phyloP scores from a whole-genome alignment of 2,888 invertebrate species.

The Encarsia formosa region DNA sequence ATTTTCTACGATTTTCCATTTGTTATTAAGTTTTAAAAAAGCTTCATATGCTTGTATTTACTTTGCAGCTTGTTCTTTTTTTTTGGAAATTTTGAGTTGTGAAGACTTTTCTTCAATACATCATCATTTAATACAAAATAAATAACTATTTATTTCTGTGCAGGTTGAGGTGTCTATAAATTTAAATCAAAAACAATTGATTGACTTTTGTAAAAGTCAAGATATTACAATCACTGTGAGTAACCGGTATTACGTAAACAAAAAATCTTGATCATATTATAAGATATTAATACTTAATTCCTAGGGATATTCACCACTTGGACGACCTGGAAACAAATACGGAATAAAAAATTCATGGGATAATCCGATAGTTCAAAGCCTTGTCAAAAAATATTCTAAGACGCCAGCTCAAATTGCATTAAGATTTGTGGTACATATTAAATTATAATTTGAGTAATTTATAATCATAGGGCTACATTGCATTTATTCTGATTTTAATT shows the following conservation, averaged over 20 bases:
- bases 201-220: constrained; percentile 64
- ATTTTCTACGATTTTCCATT: too few relatives aligned
- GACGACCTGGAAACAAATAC: constrained; percentile 63
- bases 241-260: too few relatives aligned
- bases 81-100: too few relatives aligned
- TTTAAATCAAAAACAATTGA: constrained; percentile 65
- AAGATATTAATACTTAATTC: too few relatives aligned
- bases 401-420: constrained; percentile 67
- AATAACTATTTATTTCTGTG: too few relatives aligned
- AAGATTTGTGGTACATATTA: constrained; percentile 56
- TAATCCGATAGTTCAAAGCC: constrained; percentile 54
- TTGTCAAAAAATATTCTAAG: constrained; percentile 65
- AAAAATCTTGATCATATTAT: too few relatives aligned
- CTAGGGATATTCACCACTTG: constrained; percentile 79
- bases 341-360: constrained; percentile 14
- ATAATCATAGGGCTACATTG: not conserved
- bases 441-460: not conserved
- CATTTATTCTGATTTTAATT: constrained; percentile 6
- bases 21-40: too few relatives aligned
- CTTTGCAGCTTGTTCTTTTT: too few relatives aligned
- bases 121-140: too few relatives aligned
- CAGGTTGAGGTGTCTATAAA: constrained; percentile 77
- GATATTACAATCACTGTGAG: constrained; percentile 68
- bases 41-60: too few relatives aligned
- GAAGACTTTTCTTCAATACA: too few relatives aligned